Conservation (phyloP, 1,140 invertebrate genomes). For the Calephelis nemesis region DNA sequence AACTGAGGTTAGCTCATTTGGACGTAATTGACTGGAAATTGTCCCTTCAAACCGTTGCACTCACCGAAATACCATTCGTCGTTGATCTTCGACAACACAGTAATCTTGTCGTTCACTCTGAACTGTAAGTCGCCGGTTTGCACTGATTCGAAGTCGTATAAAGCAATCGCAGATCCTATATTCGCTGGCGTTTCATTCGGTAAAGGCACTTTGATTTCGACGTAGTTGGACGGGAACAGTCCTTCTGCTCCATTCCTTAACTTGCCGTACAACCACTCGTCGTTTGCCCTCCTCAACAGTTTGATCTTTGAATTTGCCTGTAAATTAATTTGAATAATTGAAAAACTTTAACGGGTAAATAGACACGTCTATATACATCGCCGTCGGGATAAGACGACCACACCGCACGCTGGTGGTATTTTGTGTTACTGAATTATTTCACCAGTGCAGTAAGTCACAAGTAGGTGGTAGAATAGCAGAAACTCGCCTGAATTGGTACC, state of each 20-base stretch:
- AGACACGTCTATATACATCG: too few relatives aligned
- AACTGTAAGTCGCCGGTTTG: slow-evolving; percentile 72
- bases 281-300: slow-evolving; percentile 84
- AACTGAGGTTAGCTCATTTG: slow-evolving; percentile 67
- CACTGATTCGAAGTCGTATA: slow-evolving; percentile 76
- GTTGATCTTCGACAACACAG: slow-evolving; percentile 85
- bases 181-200: slow-evolving; percentile 50
- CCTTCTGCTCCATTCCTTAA: slow-evolving; percentile 83
- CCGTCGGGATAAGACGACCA: too few relatives aligned
- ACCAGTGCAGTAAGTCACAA: too few relatives aligned
- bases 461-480: too few relatives aligned
- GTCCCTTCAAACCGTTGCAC: slow-evolving; percentile 83
- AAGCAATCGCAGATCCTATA: slow-evolving; percentile 56
- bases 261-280: slow-evolving; percentile 89
- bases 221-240: slow-evolving; percentile 90
- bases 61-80: slow-evolving; percentile 91
- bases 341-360: too few relatives aligned
- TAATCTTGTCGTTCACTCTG: slow-evolving; percentile 83
- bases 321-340: slow-evolving; percentile 37
- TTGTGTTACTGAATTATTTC: too few relatives aligned
- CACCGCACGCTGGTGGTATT: too few relatives aligned
- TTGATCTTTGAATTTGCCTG: slow-evolving; percentile 86
- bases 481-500: too few relatives aligned
- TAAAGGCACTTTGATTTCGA: slow-evolving; percentile 87
- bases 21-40: slow-evolving; percentile 91